Base-by-base conservation (phyloP, 2,113 vertebrate genomes). In the Otis tarda region DNA sequence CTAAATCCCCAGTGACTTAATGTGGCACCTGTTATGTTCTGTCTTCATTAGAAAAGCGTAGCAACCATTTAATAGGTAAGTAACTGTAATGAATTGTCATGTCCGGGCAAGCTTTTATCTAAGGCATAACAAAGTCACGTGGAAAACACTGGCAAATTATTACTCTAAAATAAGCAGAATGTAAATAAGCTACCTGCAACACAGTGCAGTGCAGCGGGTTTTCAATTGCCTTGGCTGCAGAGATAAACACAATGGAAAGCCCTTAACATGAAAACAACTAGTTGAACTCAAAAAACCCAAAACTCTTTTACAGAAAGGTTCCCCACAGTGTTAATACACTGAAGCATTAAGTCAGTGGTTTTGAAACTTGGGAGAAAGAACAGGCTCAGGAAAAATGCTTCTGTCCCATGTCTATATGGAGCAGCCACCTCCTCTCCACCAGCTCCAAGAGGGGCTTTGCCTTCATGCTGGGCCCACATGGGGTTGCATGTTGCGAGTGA, bases 381-480 rank as follows among this genome's bases (percentile, higher is more conserved):
- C 27, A 61, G 22, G 19, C 20, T 61, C 31, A 50, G 49, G 23
- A 84, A 61, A 88, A 24, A 31, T 68, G 39, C 17, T 59, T 71
- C n/a, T 49, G 60, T 30, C 23, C 19, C 15, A 22, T n/a, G 20
- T 14, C 55, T 39, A 22, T 30, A 43, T 10, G 9, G 37, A 71
- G 33, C 1, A 3, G 12, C 33, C 9, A 47, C 25, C 4, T 59
- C 12, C 14, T 27, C 52, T 47, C 33, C n/a, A 65, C 12, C 4
- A 53, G 20, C 6, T 16, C 28, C 2, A 4, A 30, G 25, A 61
- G 2, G 17, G 73, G 13, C 3, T 79, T 84, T 1, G 12, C 30
- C 31, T 43, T 79, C 1, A 1, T 2, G 2, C 19, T 45, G 33
- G 12, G 14, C 16, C 31, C 19, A 30, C 0, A 0, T 33, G 22